Percentiles rank a stretch among this genome's conserved stretches.
These are phyloP conservation scores for Drosophila micromelanica DNA, from an alignment of 1,140 invertebrate species.

Conservation along the genomic window DNA sequence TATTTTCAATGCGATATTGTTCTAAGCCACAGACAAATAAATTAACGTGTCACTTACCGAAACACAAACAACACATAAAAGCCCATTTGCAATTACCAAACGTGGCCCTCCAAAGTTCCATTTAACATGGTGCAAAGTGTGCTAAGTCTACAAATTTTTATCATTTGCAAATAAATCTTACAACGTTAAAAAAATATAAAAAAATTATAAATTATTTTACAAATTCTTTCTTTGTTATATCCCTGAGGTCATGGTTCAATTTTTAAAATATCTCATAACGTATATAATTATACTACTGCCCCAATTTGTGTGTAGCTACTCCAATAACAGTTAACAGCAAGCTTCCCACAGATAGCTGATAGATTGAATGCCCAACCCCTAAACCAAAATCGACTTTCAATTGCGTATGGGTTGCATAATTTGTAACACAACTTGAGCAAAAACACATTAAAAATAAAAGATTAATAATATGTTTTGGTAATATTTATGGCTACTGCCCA, in stretches of 20 bases:
- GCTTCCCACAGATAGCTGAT: constrained; percentile 15
- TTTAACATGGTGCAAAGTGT: constrained; percentile 36
- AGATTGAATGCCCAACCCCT: constrained; percentile 30
- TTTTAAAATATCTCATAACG: too few relatives aligned
- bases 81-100: constrained; percentile 14
- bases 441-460: constrained; percentile 14
- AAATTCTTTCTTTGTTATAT: too few relatives aligned
- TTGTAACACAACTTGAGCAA: constrained; percentile 26
- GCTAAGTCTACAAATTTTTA: too few relatives aligned
- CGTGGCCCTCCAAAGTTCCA: constrained; percentile 36
- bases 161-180: neutral
- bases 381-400: constrained; percentile 30
- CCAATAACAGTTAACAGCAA: constrained; percentile 38
- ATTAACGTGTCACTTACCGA: constrained; percentile 75
- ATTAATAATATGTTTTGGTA: constrained; percentile 38
- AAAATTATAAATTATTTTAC: too few relatives aligned
- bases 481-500: constrained; percentile 69
- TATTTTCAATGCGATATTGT: constrained; percentile 72
- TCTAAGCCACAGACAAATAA: constrained; percentile 74
- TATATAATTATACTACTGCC: constrained; percentile 48
- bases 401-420: constrained; percentile 70
- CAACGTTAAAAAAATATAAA: too few relatives aligned
- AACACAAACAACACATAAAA: constrained; percentile 35
- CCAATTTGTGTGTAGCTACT: constrained; percentile 37
- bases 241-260: neutral